These are phyloP conservation scores for Eleginops maclovinus DNA, from an alignment of 2,113 vertebrate species.

Conservation along the genomic window DNA sequence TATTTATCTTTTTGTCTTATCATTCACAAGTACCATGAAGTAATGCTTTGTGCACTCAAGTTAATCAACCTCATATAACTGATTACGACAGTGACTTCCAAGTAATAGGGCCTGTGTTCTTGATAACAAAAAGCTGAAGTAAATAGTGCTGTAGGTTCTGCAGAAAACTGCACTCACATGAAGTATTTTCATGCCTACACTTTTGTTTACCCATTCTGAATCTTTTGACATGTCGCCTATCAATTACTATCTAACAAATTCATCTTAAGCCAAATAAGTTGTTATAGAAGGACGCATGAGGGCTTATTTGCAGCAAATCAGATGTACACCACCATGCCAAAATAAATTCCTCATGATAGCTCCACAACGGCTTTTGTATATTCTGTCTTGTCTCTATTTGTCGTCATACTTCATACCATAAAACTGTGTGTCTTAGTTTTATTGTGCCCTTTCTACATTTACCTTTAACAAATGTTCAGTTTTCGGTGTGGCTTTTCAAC, in stretches of 20 bases:
- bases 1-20: neutral
- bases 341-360: neutral
- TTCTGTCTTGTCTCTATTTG: neutral
- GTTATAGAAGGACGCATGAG: neutral
- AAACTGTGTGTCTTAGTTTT: conserved; percentile 4
- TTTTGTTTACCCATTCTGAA: neutral
- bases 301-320: conserved; percentile 18
- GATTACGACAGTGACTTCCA: conserved; percentile 14
- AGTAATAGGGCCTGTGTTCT: neutral
- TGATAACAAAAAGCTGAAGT: conserved; percentile 16
- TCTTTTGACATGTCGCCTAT: neutral
- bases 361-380: conserved; percentile 37
- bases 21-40: neutral
- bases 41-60: neutral
- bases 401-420: conserved; percentile 21
- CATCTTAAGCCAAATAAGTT: neutral
- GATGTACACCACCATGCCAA: neutral
- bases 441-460: neutral
- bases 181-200: neutral
- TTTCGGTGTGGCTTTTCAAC: no score
- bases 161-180: neutral
- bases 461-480: conserved; percentile 1
- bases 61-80: conserved; percentile 39
- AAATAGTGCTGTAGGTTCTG: neutral
- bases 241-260: neutral